These are phyloP conservation scores for Callorhinus ursinus DNA, from an alignment of 2,113 vertebrate species.

Conservation along the genomic window DNA sequence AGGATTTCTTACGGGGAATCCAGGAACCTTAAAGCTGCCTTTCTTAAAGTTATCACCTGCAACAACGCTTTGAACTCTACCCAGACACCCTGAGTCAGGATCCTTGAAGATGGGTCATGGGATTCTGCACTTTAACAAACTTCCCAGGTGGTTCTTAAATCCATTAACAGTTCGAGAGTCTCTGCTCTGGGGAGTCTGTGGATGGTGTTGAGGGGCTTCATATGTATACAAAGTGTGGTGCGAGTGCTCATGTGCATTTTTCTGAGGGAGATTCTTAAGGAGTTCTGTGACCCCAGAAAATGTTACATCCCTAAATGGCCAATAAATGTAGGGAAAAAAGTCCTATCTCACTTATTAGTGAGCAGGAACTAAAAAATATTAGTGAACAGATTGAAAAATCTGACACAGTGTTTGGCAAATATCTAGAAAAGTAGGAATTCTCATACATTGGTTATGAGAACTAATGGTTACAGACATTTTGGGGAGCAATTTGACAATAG, in stretches of 20 bases:
- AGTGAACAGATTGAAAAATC: slow-evolving; percentile 22
- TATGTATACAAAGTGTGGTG: neutral
- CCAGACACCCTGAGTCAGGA: neutral
- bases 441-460: neutral
- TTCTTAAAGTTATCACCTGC: neutral
- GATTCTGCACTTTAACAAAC: neutral
- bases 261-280: neutral
- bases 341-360: neutral
- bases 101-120: neutral
- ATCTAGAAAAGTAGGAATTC: neutral
- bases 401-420: neutral
- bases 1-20: neutral
- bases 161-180: neutral
- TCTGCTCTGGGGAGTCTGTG: neutral
- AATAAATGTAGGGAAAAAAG: neutral
- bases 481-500: neutral
- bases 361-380: neutral
- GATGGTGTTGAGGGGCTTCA: neutral
- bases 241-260: neutral
- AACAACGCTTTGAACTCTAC: neutral
- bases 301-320: neutral
- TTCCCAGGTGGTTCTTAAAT: neutral
- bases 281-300: neutral
- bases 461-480: neutral
- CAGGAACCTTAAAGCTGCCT: neutral